Percentiles rank a stretch among this genome's conserved stretches.
These are phyloP conservation scores for Ranitomeya imitator DNA, from an alignment of 2,113 vertebrate genomes.

Conservation along the genomic window DNA sequence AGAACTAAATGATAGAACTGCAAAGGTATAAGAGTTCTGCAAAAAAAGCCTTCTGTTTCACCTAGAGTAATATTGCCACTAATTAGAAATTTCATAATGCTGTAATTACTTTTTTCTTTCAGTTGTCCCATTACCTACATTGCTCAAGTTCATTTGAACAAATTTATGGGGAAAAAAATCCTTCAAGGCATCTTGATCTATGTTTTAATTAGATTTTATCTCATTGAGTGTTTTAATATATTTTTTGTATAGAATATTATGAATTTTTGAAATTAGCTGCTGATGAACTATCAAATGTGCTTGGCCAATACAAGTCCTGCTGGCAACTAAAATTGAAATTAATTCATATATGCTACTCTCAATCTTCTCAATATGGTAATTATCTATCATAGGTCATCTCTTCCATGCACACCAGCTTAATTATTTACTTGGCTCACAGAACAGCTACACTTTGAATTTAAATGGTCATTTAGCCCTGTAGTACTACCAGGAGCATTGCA, in stretches of 20 bases:
- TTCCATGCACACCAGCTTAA: conserved; percentile 27
- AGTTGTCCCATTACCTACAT: conserved; percentile 12
- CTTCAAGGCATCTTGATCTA: conserved; percentile 34
- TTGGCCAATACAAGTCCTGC: conserved; percentile 7
- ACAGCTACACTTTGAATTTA: not conserved
- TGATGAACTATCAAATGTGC: conserved; percentile 21
- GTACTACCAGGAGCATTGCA: not conserved
- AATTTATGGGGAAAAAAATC: conserved; percentile 36
- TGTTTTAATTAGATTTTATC: conserved; percentile 48
- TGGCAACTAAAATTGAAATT: conserved; percentile 44
- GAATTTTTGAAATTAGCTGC: conserved; percentile 34
- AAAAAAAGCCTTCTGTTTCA: not conserved
- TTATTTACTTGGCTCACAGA: conserved; percentile 27
- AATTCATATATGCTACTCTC: conserved; percentile 44
- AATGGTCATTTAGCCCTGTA: conserved; percentile 38
- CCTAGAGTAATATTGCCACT: not conserved
- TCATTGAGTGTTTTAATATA: conserved; percentile 18
- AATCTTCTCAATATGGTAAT: conserved; percentile 35
- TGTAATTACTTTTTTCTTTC: conserved; percentile 47
- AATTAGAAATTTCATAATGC: conserved; percentile 19
- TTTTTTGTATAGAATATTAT: conserved; percentile 37
- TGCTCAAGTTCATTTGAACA: conserved; percentile 40
- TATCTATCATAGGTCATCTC: conserved; percentile 29
- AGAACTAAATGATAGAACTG: not conserved
- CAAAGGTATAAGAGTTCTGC: not conserved